Percentiles rank a stretch among this genome's conserved stretches.
phyloP scores from a whole-genome alignment of 2,888 invertebrate genomes.

The Theretra japonica region DNA sequence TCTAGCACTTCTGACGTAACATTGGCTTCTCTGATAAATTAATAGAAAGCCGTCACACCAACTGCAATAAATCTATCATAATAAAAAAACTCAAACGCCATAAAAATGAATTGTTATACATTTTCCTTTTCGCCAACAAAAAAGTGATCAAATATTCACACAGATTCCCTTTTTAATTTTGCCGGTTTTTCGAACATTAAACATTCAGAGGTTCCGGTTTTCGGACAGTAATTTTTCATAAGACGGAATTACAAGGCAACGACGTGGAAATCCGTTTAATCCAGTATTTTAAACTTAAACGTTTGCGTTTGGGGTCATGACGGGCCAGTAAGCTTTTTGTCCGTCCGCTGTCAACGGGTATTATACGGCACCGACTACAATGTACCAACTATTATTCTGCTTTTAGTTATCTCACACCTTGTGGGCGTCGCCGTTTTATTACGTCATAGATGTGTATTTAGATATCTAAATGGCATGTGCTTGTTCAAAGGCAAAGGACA shows the following conservation, averaged over 20 bases:
- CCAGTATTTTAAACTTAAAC: conserved; percentile 5
- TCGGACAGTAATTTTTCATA: conserved; percentile 21
- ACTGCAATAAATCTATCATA: no score
- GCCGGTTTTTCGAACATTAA: conserved; percentile 22
- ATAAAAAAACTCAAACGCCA: no score
- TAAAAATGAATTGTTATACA: no score
- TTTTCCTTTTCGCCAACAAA: background rate
- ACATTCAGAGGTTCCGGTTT: conserved; percentile 21
- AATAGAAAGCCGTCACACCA: no score
- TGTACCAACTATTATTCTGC: background rate
- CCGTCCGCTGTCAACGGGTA: background rate
- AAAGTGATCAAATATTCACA: conserved; percentile 13
- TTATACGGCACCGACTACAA: background rate
- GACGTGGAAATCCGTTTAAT: conserved; percentile 19
- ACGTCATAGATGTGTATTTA: no score
- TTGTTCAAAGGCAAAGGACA: no score
- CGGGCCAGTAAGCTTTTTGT: conserved; percentile 3
- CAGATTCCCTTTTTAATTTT: conserved; percentile 17
- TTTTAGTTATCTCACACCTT: background rate
- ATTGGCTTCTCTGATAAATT: no score
- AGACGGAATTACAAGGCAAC: conserved; percentile 22
- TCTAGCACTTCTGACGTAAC: no score
- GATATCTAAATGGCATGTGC: no score
- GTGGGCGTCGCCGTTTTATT: background rate
- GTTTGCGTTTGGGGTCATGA: background rate